Evolutionary conservation across 2,113 vertebrate species (phyloP), one percentile per base, ranked within the genome.

Genomic region (Hypanus sabinus): DNA sequence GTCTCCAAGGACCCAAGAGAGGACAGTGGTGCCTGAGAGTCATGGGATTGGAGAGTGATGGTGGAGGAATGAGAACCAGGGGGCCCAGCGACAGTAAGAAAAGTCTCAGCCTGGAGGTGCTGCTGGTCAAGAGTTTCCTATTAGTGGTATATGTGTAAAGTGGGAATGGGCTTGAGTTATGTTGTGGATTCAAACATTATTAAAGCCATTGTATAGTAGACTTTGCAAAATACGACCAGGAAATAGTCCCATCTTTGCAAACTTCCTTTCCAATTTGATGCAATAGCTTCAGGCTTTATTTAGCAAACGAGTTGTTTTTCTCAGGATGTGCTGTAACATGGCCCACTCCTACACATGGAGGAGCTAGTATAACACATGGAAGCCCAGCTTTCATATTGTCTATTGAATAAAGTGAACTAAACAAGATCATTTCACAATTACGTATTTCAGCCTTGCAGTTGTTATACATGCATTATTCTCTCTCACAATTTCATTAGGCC

Each of bases 401-500:
- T 18, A 20, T 68, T 65, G 14, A 46, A 93, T 71, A 93, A 93
- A 5, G 24, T 38, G 73, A 22, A 9, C 68, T 10, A 8, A 90
- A 90, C 68, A 27, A 71, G 65, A 71, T 18, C 8, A 12, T 93
- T 73, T 73, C 14, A 93, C 22, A 38, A n/a, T 22, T n/a, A 20
- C 33, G 38, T 2, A 46, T 3, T 27, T 20, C 62, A 92, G 36
- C 65, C 2, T 92, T 71, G 68, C 88, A 70, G 16, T 91, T 91
- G 5, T 38, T 38, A 38, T 24, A 27, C 70, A 7, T 27, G 24
- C 70, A 55, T 70, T 20, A 12, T 92, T 12, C n/a, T 70, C 68
- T 73, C 30, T 38, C 36, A 46, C 46, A 46, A 46, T 93, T 93
- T 93, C 73, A 93, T 46, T 93, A 73, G 70, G 70, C 91, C 30